Evolutionary conservation across 1,140 invertebrate species (phyloP), one percentile per base, ranked within the genome.

Genomic region (Hermetia illucens): DNA sequence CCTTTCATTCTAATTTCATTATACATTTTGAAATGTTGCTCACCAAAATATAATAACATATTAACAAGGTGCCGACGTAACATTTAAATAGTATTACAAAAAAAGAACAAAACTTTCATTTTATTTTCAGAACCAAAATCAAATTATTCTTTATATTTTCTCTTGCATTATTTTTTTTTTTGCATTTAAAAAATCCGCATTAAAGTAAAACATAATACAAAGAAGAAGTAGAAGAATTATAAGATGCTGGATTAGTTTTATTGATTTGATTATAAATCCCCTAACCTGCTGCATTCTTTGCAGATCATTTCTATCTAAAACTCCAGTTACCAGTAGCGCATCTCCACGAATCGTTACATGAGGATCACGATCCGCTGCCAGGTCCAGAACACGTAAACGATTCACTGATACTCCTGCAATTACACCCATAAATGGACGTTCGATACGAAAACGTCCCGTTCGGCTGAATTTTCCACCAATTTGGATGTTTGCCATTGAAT

Each of bases 381-480:
- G 59, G 55, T 95, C 88, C 30, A 96, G 64, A 6, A 93, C 71
- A 17, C 82, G 64, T 32, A 82, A 69, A 16, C 86, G 82, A 58
- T 95, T 92, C 18, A 92, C 77, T 2, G 90, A 86, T 9, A 90
- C 65, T 15, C 91, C 91, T 15, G 88, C 79, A 35, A 94, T 75
- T 19, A 91, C 80, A 9, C 91, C 91, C 34, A 77, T 68, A 61
- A 91, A 86, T 6, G 84, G 75, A 38, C 79, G 63, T 43, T 85
- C 77, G 20, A 92, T 80, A 36, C 71, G 69, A 21, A 70, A 70
- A 37, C 66, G 61, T 50, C 77, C 80, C 61, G 74, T 75, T 48
- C 75, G 73, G 15, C 82, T 83, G 67, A 76, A 78, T 46, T 81
- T 79, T 5, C 90, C 89, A 13, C 92, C 92, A n/a, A 94, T 73